Percentiles rank a stretch among this genome's conserved stretches.
Evolutionary conservation across 2,797 vertebrate species (phyloP).

Genomic region (Danionella dracula): DNA sequence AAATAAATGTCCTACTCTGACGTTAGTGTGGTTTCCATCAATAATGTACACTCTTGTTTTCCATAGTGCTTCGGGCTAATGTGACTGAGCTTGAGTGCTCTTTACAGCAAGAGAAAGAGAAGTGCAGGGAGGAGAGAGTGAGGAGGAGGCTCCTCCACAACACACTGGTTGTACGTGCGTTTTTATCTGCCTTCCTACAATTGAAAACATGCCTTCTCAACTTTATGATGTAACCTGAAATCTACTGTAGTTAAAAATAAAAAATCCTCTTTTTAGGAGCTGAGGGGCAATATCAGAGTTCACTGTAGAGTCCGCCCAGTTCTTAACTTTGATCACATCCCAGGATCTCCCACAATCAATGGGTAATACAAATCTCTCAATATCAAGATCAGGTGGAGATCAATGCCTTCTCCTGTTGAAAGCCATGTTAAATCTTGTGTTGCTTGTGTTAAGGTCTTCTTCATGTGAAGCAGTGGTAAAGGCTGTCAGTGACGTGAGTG

Average conservation of each 20-base stretch:
- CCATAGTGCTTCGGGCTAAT: constrained; percentile 49
- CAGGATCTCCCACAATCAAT: constrained; percentile 22
- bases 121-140: constrained; percentile 56
- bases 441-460: constrained; percentile 53
- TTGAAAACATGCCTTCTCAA: too few relatives aligned
- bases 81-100: constrained; percentile 53
- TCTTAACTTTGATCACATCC: constrained; percentile 63
- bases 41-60: background rate
- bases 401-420: too few relatives aligned
- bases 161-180: constrained; percentile 60
- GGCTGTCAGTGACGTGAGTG: constrained; percentile 74
- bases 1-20: too few relatives aligned
- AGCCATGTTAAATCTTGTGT: background rate
- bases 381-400: background rate
- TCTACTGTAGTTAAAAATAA: background rate
- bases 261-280: constrained; percentile 63
- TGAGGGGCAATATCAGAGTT: constrained; percentile 79
- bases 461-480: constrained; percentile 63
- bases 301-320: constrained; percentile 77
- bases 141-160: constrained; percentile 64
- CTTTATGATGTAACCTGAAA: too few relatives aligned
- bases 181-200: background rate
- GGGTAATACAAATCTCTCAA: constrained; percentile 52
- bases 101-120: constrained; percentile 57
- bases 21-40: background rate